Evolutionary conservation across 2,797 vertebrate genomes (phyloP), one percentile per base, ranked within the genome.

Genomic region (Sparus aurata): DNA sequence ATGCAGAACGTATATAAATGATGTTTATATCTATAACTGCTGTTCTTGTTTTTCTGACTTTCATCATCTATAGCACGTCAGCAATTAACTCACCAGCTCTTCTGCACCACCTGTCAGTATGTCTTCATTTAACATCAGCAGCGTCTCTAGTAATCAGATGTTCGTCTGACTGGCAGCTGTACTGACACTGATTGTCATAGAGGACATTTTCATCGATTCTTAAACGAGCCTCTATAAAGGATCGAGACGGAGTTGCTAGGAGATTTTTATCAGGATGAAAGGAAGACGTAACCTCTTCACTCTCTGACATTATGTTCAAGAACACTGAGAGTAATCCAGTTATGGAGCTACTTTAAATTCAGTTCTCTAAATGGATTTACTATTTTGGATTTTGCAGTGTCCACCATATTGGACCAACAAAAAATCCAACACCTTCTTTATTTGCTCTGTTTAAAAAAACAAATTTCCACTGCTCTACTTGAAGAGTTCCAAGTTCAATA

Each of bases 101-200:
- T 55, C 34, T 41, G 45, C 34, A 7, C 10, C 49, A 20, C 43
- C 47, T 69, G 27, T 15, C 34, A 43, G 20, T 25, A 2, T 25
- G 18, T 52, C 7, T 69, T 62, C 55, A 17, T 73, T 41, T 62
- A 38, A 22, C 58, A 63, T 68, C 30, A 53, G 67, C 75, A 45
- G 78, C 43, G 53, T 53, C 43, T 49, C 12, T 22, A 7, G 45
- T 75, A 78, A 86, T 59, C 53, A 76, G 52, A 61, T 5, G 62
- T 52, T 49, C 2, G 2, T 12, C 8, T 74, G 81, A 78, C 54
- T 73, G 78, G 49, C 78, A 76, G 63, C 75, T 74, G 22, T 18
- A 20, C 69, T 10, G 4, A 34, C 22, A 7, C n/a, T 16, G n/a
- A 22, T 9, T 38, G 34, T 38, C 34, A 38, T 10, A 64, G n/a